Evolutionary conservation across 2,888 invertebrate species (phyloP), one percentile per base, ranked within the genome.

Genomic region (Melinopterus prodromus): DNA sequence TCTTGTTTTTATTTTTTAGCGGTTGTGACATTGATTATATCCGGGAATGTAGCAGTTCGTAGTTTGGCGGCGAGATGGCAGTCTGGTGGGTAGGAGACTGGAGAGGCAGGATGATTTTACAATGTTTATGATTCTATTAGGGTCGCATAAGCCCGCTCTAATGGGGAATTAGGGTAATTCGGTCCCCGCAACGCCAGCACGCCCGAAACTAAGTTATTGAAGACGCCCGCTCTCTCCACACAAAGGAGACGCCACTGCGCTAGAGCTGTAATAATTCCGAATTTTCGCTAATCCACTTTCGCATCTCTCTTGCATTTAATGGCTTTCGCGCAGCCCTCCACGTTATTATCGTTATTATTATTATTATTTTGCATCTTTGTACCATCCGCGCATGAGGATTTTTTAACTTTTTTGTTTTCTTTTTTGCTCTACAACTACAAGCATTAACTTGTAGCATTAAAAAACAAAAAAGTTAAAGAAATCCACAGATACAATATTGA

Each of bases 191-290:
- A 74, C 74, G 74, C 36, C 74, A 35, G 74, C 74, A 84, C 83
- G 87, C 85, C 84, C 86, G 86, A 88, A 88, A 88, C 86, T 86
- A 87, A 88, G 86, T 88, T 88, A 88, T n/a, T 85, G 85, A 87
- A 87, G 86, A 87, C 79, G 70, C 78, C 77, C 78, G 37, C 71
- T 76, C 37, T 71, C 72, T 80, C 76, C 79, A 71, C 78, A 76
- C 77, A 77, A 79, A 71, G 78, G 77, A 85, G 84, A 83, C 84
- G 83, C 84, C 83, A 85, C 86, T 85, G 85, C 85, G 84, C 85
- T 74, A 83, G 85, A 87, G 87, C 87, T 86, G 87, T 86, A 87
- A 87, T 87, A 87, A 87, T 87, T 87, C 83, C 83, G 83, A 87
- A 86, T 87, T 86, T 85, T 83, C 80, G 83, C 79, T 86, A 87